Conservation (phyloP, 2,113 vertebrate genomes). For the Lophotis ruficrista region DNA sequence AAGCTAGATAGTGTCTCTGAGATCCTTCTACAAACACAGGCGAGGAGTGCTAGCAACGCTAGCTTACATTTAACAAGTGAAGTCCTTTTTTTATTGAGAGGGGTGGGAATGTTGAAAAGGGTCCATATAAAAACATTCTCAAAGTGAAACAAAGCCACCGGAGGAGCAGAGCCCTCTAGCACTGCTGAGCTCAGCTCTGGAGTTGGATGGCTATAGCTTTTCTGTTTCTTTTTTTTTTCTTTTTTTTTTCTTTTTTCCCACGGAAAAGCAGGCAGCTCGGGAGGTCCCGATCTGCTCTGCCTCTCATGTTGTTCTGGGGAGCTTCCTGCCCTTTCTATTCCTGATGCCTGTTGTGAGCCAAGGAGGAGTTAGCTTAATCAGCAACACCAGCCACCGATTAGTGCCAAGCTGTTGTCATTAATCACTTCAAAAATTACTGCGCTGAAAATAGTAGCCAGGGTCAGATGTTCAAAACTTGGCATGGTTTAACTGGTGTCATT, state of each 20-base stretch:
- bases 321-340: constrained; percentile 35
- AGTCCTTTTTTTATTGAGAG: background rate
- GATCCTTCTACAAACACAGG: background rate
- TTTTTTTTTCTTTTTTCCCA: background rate
- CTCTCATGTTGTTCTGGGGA: background rate
- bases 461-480: constrained; percentile 24
- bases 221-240: background rate
- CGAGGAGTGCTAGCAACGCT: background rate
- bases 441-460: constrained; percentile 8
- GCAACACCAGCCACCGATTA: constrained; percentile 17
- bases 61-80: background rate
- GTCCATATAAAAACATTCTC: background rate
- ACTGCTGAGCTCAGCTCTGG: constrained; percentile 12
- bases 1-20: background rate
- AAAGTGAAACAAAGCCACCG: background rate
- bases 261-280: background rate
- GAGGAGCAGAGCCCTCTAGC: background rate
- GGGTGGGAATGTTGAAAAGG: background rate
- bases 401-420: constrained; percentile 33
- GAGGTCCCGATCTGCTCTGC: constrained; percentile 14
- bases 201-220: background rate
- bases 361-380: constrained; percentile 55
- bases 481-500: background rate
- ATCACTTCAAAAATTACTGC: constrained; percentile 38
- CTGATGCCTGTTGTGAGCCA: constrained; percentile 25